Evolutionary conservation across 2,113 vertebrate genomes (phyloP), one percentile per base, ranked within the genome.

Genomic region (Aptenodytes forsteri): DNA sequence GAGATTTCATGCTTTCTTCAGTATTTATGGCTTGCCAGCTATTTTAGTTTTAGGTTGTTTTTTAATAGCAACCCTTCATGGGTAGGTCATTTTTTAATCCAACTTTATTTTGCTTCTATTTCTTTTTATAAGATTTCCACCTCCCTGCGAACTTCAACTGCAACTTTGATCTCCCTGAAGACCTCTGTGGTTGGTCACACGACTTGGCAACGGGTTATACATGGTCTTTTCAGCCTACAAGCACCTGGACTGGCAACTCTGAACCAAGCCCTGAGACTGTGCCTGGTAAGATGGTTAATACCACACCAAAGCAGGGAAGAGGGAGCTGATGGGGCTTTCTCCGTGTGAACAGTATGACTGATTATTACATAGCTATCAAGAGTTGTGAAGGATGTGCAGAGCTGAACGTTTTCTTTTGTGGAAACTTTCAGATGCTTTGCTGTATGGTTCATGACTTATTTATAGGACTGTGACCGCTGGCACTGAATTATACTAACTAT

Each of bases 131-230:
- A 98, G 98, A 98, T 97, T 97, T 98, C 72, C 97, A 96, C 97
- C 40, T 98, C 98, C 92, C 99, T 98, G 73, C 93, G n/a, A 98
- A 98, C 73, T 99, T 99, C 75, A 99, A 99, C 29, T 99, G 99
- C 95, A 99, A 99, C 97, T 99, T 99, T 86, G 99, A 99, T 95
- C 96, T 98, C 95, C 96, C 97, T 2, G 98, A 98, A 90, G 98
- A 98, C 96, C 83, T 99, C 95, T 99, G 99, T 44, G 99, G 99
- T 88, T 99, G 99, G 99, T 98, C 99, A 15, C 99, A 99, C 0
- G 99, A 99, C 89, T 98, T 98, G 7, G 98, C 98, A 93, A 99
- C 98, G 1, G 98, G 99, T 62, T 98, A 99, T 81, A 99, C 97
- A 2, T 99, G 99, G 99, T 98, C 98, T 23, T 98, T 99, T 83